Conservation (phyloP, 2,888 invertebrate genomes). For the Euproctis similis region DNA sequence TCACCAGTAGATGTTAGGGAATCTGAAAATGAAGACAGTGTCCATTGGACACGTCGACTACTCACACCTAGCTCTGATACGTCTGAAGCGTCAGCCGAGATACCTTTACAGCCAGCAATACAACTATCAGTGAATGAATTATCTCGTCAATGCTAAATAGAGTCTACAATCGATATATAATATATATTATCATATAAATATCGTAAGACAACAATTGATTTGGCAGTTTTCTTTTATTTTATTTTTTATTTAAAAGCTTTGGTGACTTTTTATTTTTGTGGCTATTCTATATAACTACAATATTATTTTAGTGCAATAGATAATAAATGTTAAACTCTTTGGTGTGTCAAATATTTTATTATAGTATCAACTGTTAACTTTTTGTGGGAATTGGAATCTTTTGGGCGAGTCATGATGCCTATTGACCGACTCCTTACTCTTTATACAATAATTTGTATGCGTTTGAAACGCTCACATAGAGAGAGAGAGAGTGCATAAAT, state of each 20-base stretch:
- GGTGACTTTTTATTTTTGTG: conserved; percentile 22
- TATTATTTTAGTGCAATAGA: conserved; percentile 25
- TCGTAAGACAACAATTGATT: too few species aligned
- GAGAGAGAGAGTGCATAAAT: too few species aligned
- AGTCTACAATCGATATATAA: too few species aligned
- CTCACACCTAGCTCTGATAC: conserved; percentile 55
- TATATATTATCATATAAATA: conserved; percentile 10
- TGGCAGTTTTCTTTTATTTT: too few species aligned
- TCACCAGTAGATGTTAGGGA: conserved; percentile 42
- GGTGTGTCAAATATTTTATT: conserved; percentile 13
- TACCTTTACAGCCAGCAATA: conserved; percentile 56
- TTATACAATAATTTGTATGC: conserved; percentile 23
- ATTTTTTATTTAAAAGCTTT: too few species aligned
- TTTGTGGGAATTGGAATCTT: conserved; percentile 20
- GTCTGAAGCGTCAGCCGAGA: conserved; percentile 57
- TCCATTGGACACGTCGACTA: conserved; percentile 48
- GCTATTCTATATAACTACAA: conserved; percentile 17
- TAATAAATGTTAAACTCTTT: conserved; percentile 15
- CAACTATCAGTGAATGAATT: conserved; percentile 52
- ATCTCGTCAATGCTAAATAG: conserved; percentile 23
- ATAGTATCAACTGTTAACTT: conserved; percentile 16
- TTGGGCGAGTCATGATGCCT: conserved; percentile 13
- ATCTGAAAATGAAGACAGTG: conserved; percentile 41
- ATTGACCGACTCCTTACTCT: conserved; percentile 27
- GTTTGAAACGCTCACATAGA: conserved; percentile 41